phyloP scores from a whole-genome alignment of 1,140 invertebrate species.

The Globodera ellingtonae region DNA sequence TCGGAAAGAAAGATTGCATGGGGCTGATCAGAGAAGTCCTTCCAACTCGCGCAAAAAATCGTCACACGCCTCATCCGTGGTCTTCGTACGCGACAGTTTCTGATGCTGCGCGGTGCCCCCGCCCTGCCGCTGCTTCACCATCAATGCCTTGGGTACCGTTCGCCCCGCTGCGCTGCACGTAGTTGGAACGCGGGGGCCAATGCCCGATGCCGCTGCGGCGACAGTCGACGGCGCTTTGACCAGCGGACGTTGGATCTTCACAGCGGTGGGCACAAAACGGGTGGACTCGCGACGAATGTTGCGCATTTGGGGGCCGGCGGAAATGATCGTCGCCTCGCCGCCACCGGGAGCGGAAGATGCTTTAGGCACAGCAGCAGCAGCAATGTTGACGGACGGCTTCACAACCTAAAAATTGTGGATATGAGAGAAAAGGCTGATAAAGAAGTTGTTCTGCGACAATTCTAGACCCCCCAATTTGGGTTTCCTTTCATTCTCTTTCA shows the following conservation, averaged over 20 bases:
- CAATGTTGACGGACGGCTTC: conserved; percentile 17
- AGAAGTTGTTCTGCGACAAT: not conserved
- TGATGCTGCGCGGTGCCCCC: not conserved
- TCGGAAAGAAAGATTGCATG: not conserved
- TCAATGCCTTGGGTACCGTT: conserved; percentile 4
- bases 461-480: not conserved
- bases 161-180: not conserved
- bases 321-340: conserved; percentile 12
- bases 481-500: not conserved
- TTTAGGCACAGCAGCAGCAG: not conserved
- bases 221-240: conserved; percentile 5
- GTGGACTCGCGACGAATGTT: conserved; percentile 36
- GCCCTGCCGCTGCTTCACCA: not conserved
- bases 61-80: conserved; percentile 35
- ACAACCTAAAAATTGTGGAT: conserved; percentile 24
- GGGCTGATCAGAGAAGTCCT: conserved; percentile 13
- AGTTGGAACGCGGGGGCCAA: conserved; percentile 9
- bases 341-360: not conserved
- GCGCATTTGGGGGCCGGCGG: conserved; percentile 38
- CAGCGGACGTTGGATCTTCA: conserved; percentile 29
- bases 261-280: conserved; percentile 36
- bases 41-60: conserved; percentile 36
- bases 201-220: not conserved
- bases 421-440: not conserved
- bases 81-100: not conserved